Conservation (phyloP, 2,888 invertebrate species). For the Eristalis pertinax region DNA sequence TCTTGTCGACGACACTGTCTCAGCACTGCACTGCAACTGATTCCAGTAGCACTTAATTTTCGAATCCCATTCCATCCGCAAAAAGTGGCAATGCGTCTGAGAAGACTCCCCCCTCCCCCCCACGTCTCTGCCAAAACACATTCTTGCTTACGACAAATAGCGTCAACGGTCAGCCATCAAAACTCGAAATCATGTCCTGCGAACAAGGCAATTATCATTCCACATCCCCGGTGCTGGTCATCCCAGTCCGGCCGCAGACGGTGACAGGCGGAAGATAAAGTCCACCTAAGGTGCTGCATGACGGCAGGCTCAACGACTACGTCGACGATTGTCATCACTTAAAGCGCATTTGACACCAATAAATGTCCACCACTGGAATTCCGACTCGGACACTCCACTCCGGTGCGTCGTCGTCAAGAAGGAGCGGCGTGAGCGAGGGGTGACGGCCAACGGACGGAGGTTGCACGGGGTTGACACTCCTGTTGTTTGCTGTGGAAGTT, state of each 20-base stretch:
- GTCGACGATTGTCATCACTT: constrained; percentile 66
- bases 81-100: neutral
- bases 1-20: neutral
- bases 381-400: constrained; percentile 40
- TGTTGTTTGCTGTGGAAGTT: constrained; percentile 73
- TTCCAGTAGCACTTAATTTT: neutral
- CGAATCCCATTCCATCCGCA: neutral
- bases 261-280: constrained; percentile 42
- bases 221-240: constrained; percentile 27
- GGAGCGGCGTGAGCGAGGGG: neutral
- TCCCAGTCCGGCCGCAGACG: constrained; percentile 1
- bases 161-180: constrained; percentile 31
- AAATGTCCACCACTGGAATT: constrained; percentile 63
- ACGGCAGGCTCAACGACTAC: constrained; percentile 5
- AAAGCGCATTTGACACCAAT: constrained; percentile 70
- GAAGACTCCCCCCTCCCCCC: neutral
- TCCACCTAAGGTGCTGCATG: constrained; percentile 45
- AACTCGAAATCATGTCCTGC: constrained; percentile 51
- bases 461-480: constrained; percentile 11
- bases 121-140: neutral
- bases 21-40: neutral
- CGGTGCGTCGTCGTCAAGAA: constrained; percentile 26
- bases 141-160: constrained; percentile 10
- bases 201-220: constrained; percentile 65
- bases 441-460: neutral